These are phyloP conservation scores for Phalacrocorax carbo DNA, from an alignment of 2,113 vertebrate species.

Conservation along the genomic window DNA sequence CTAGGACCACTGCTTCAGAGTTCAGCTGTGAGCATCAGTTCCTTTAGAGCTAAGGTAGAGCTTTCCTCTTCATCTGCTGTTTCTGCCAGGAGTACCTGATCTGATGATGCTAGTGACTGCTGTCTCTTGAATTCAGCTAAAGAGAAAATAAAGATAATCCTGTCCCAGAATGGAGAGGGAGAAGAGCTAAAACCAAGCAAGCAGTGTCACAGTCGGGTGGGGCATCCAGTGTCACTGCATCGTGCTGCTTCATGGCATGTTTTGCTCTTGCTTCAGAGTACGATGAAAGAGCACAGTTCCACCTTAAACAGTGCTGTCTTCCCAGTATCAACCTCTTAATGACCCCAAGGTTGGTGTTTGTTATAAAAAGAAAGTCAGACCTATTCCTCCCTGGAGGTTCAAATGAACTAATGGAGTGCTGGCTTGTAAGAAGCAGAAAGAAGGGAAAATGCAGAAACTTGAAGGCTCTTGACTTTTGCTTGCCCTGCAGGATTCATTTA, in stretches of 20 bases:
- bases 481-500: background rate
- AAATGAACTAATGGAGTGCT: background rate
- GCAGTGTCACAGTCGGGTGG: background rate
- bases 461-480: background rate
- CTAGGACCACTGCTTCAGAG: background rate
- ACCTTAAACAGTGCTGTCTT: background rate
- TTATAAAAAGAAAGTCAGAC: background rate
- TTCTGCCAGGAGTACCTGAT: background rate
- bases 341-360: background rate
- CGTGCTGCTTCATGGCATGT: background rate
- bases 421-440: background rate
- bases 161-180: background rate
- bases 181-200: background rate
- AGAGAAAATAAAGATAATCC: background rate
- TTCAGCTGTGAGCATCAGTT: background rate
- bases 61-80: background rate
- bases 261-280: background rate
- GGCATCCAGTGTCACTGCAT: background rate
- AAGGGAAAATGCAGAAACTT: background rate
- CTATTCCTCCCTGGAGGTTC: background rate
- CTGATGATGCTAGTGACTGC: background rate
- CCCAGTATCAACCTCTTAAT: background rate
- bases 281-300: background rate
- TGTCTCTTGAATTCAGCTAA: background rate
- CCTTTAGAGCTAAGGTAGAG: background rate